Conservation (phyloP, 2,888 invertebrate genomes). For the Cinara cedri region DNA sequence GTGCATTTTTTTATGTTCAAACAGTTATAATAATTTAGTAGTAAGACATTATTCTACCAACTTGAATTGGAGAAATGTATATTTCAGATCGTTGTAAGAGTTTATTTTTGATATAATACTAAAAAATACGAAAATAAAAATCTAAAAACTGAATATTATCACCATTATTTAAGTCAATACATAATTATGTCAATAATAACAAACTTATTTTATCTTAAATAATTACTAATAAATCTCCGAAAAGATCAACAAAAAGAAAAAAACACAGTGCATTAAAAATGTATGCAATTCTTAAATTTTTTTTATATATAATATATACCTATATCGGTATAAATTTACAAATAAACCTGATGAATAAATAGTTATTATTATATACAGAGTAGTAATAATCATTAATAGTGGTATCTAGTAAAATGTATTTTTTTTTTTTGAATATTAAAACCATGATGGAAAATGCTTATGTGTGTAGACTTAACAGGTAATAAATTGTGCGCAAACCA, state of each 20-base stretch:
- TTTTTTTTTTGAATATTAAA: constrained; percentile 27
- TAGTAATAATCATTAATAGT: constrained; percentile 37
- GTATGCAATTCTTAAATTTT: constrained; percentile 30
- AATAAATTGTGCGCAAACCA: constrained; percentile 53
- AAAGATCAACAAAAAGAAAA: constrained; percentile 41
- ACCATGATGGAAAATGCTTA: constrained; percentile 43
- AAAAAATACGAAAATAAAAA: constrained; percentile 56
- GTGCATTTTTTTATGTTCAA: too few relatives aligned
- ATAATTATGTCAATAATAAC: constrained; percentile 54
- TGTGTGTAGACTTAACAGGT: constrained; percentile 46
- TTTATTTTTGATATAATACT: constrained; percentile 28
- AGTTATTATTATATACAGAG: constrained; percentile 48
- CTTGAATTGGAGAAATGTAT: constrained; percentile 23
- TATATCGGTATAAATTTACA: constrained; percentile 23
- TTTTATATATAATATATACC: background rate
- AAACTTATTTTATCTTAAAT: constrained; percentile 50
- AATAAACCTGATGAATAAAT: constrained; percentile 30
- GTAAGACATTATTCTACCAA: constrained; percentile 2
- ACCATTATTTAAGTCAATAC: constrained; percentile 55
- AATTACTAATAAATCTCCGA: constrained; percentile 36
- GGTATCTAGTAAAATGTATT: constrained; percentile 35
- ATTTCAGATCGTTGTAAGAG: constrained; percentile 24
- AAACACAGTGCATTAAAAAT: constrained; percentile 45
- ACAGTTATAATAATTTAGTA: too few relatives aligned
- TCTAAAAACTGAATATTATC: constrained; percentile 50